Percentiles rank a stretch among this genome's conserved stretches.
Evolutionary conservation across 2,797 vertebrate genomes (phyloP).

Genomic region (Pseudomugil tenellus): DNA sequence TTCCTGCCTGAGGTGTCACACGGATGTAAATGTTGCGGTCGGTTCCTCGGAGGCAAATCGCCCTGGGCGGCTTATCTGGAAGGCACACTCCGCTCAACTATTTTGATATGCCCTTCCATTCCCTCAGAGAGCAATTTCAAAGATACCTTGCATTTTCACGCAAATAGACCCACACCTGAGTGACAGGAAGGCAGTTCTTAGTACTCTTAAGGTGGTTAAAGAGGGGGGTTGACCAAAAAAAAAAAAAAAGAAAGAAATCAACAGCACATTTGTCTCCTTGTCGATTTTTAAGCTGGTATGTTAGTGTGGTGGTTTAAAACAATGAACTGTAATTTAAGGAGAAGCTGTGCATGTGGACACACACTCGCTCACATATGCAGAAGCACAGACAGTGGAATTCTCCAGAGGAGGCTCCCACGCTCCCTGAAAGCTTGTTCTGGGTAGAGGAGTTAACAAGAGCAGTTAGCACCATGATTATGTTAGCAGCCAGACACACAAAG

Average conservation of each 20-base stretch:
- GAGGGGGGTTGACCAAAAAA: not conserved
- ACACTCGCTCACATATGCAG: not conserved
- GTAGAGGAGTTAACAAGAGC: conserved; percentile 79
- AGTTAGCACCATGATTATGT: conserved; percentile 76
- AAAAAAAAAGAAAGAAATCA: not conserved
- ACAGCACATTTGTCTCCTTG: conserved; percentile 18
- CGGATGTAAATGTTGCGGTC: conserved; percentile 73
- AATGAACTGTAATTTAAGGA: conserved; percentile 60
- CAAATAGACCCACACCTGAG: conserved; percentile 57
- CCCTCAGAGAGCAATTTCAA: conserved; percentile 64
- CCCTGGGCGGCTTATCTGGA: conserved; percentile 65
- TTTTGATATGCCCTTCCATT: conserved; percentile 65
- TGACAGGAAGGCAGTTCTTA: conserved; percentile 58
- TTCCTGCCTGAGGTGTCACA: conserved; percentile 64
- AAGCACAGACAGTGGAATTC: conserved; percentile 54
- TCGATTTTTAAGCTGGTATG: not conserved
- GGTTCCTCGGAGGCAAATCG: conserved; percentile 51
- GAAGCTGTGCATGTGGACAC: conserved; percentile 4
- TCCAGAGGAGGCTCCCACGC: conserved; percentile 77
- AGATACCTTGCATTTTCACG: conserved; percentile 58
- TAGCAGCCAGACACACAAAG: conserved; percentile 74
- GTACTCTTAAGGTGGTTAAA: conserved; percentile 24
- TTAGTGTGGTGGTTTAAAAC: conserved; percentile 47
- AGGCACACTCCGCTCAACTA: conserved; percentile 65
- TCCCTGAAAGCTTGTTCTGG: conserved; percentile 76